Conservation (phyloP, 2,797 vertebrate species). For the Chloroceryle amazona region DNA sequence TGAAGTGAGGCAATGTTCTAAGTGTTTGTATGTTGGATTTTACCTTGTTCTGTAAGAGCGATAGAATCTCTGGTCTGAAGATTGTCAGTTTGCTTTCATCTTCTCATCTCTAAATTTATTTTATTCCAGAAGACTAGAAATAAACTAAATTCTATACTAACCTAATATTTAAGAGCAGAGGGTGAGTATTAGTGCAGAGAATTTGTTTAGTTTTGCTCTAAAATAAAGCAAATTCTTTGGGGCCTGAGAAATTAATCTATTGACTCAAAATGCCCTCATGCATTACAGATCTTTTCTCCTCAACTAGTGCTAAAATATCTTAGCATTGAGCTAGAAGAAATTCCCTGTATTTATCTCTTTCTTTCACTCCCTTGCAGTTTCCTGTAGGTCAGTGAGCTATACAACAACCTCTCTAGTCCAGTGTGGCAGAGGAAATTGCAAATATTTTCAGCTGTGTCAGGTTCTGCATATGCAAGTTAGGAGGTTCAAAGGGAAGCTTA, state of each 20-base stretch:
- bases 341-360: neutral
- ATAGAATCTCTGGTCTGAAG: conserved; percentile 4
- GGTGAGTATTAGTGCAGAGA: neutral
- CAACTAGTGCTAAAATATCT: neutral
- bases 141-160: conserved; percentile 4
- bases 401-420: neutral
- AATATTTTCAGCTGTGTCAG: conserved; percentile 67
- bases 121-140: neutral
- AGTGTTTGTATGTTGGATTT: conserved; percentile 8
- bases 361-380: neutral
- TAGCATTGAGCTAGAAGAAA: neutral
- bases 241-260: neutral
- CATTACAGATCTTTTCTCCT: neutral
- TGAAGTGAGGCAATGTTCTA: conserved; percentile 7
- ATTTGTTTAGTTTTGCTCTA: conserved; percentile 44
- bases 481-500: conserved; percentile 70
- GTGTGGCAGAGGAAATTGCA: conserved; percentile 54
- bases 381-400: neutral
- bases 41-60: neutral
- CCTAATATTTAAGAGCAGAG: conserved; percentile 6
- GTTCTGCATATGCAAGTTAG: conserved; percentile 66
- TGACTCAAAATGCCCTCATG: neutral
- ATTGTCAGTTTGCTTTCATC: neutral
- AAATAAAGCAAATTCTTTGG: neutral
- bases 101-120: neutral